phyloP scores from a whole-genome alignment of 92 coral and sea anemone genomes.

The Paramuricea clavata region DNA sequence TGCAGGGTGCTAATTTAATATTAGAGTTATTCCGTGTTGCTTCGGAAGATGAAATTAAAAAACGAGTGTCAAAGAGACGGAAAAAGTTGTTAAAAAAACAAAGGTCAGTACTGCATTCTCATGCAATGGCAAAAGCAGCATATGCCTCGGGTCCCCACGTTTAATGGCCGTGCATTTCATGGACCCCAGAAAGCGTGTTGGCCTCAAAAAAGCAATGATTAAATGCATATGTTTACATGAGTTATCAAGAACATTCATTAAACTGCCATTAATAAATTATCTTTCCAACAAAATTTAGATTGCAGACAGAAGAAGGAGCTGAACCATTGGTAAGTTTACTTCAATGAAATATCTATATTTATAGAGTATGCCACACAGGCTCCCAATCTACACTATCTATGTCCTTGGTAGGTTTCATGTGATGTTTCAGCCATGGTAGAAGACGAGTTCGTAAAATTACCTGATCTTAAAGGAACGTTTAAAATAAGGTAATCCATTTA shows the following conservation, averaged over 20 bases:
- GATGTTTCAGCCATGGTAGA: conserved; percentile 60
- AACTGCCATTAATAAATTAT: background rate
- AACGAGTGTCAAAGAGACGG: conserved; percentile 76
- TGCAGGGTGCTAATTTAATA: conserved; percentile 87
- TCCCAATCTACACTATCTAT: background rate
- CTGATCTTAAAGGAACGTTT: conserved; percentile 71
- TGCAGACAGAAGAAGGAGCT: background rate
- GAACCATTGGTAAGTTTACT: background rate
- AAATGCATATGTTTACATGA: no score
- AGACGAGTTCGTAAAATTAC: conserved; percentile 76
- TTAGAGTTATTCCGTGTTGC: conserved; percentile 84
- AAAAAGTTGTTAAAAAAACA: conserved; percentile 74
- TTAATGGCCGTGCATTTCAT: background rate
- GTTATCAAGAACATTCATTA: background rate
- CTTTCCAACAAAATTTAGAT: background rate
- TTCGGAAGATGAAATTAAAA: conserved; percentile 88
- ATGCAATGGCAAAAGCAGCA: no score
- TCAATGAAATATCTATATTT: background rate
- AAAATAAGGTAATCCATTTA: conserved; percentile 72
- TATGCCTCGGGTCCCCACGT: background rate
- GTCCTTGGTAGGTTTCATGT: conserved; percentile 14
- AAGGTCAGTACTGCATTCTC: conserved; percentile 44
- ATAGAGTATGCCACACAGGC: background rate
- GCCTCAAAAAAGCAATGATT: no score
- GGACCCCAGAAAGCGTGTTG: no score